Base-by-base conservation (phyloP, 2,797 vertebrate genomes). In the Falco cherrug region DNA sequence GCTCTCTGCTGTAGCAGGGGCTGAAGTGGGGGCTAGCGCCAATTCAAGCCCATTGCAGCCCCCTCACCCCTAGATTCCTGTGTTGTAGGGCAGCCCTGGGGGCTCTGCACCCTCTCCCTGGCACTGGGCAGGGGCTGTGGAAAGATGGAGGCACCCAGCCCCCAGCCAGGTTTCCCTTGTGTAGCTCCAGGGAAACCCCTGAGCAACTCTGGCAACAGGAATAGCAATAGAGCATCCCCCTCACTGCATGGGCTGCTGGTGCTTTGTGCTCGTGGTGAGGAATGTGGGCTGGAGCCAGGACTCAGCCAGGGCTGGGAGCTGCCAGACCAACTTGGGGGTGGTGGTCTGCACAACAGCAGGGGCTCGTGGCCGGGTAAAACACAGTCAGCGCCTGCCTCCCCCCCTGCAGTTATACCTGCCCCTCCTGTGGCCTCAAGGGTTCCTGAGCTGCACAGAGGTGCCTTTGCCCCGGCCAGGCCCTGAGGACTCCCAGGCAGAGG, bases 271-370 rank as follows among this genome's bases (percentile, higher is more conserved):
- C 2, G 1, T 10, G 28, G 28, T 17, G 22, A 64, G 48, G 35
- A 25, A 16, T 3, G 19, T 3, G 22, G 54, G 13, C 39, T 54
- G 57, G 57, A 67, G 61, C 47, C 39, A 35, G 60, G 25, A 39
- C 33, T 54, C 35, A 25, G 50, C 16, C 39, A 14, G n/a, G 26
- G 60, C 57, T 53, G 73, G 51, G 6, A 11, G 19, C 39, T 45
- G 53, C 21, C 73, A 53, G 50, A 45, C 35, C 70, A n/a, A 5
- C n/a, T 4, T 0, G 0, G 21, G 10, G 29, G 20, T 0, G 0
- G 21, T 9, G 29, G 20, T 12, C 59, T 68, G 84, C 54, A 13
- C 16, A 39, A 60, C 45, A n/a, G 13, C 15, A 2, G 9, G 19
- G 24, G 17, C 4, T 6, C 39, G 13, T 1, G 19, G 39, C 41